Percentiles rank a stretch among this genome's conserved stretches.
Conservation (phyloP, 2,797 vertebrate species). For the Discoglossus pictus region DNA sequence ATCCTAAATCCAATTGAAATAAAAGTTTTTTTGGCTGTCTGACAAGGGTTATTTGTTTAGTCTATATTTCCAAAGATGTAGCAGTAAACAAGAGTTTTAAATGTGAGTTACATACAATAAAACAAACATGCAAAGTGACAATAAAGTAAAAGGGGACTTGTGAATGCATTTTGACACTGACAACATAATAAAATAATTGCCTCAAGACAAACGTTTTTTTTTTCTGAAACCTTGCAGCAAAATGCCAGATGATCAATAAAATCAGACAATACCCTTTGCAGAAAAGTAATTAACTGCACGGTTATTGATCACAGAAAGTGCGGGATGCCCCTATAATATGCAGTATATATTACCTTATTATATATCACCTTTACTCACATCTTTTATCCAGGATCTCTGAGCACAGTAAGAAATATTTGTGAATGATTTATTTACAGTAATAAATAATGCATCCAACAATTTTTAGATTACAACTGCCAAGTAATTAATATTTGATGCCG, state of each 20-base stretch:
- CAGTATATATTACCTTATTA: background rate
- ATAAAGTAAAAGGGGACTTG: too few relatives aligned
- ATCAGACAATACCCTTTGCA: background rate
- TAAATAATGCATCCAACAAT: slow-evolving; percentile 27
- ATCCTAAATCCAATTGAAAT: too few relatives aligned
- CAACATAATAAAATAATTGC: too few relatives aligned
- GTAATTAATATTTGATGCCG: slow-evolving; percentile 31
- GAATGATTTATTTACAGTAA: slow-evolving; percentile 20
- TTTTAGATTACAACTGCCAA: slow-evolving; percentile 27
- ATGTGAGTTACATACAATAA: too few relatives aligned
- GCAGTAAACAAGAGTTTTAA: too few relatives aligned
- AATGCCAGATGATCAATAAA: background rate
- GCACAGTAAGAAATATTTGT: background rate
- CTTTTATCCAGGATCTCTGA: background rate
- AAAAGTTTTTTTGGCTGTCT: too few relatives aligned
- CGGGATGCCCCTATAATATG: background rate
- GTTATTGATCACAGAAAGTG: background rate
- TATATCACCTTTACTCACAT: background rate
- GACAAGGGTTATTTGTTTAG: too few relatives aligned
- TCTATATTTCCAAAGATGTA: too few relatives aligned
- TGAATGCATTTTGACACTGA: too few relatives aligned
- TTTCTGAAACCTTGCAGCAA: too few relatives aligned
- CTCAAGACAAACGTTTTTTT: too few relatives aligned
- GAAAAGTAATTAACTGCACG: background rate
- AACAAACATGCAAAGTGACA: too few relatives aligned